These are phyloP conservation scores for Rousettus leschenaultii DNA, from an alignment of 2,113 vertebrate species.

Conservation along the genomic window DNA sequence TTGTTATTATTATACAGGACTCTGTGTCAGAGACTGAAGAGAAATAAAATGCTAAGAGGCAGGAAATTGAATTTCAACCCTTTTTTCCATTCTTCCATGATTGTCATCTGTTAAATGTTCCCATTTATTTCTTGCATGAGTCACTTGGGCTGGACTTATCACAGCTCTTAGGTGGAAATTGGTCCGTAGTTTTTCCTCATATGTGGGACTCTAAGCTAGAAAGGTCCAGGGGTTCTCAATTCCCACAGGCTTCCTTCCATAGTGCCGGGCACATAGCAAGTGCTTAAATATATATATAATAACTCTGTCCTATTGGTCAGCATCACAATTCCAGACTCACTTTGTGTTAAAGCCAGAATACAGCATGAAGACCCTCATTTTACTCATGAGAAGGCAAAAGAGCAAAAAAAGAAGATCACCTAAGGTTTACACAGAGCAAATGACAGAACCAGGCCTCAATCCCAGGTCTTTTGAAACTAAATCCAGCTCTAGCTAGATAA, in stretches of 20 bases:
- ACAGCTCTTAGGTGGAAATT: background rate
- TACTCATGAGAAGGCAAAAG: background rate
- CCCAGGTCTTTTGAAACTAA: background rate
- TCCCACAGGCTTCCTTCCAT: background rate
- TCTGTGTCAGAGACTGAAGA: background rate
- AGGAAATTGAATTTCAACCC: constrained; percentile 17
- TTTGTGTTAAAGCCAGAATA: background rate
- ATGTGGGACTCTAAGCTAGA: background rate
- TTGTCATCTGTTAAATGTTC: background rate
- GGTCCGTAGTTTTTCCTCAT: background rate
- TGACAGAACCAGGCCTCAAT: background rate
- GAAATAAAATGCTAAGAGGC: background rate
- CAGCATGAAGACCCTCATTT: background rate
- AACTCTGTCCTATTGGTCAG: background rate
- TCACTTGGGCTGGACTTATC: background rate
- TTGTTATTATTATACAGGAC: constrained; percentile 4
- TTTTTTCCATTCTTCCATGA: background rate
- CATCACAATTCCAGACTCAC: background rate
- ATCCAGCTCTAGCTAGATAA: background rate
- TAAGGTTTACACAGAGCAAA: background rate
- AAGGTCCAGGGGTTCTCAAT: background rate
- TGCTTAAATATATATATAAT: constrained; percentile 12
- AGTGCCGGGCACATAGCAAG: background rate
- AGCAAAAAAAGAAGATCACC: background rate
- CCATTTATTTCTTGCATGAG: constrained; percentile 6